These are phyloP conservation scores for Amphiprion clarkii DNA, from an alignment of 2,797 vertebrate species.

Conservation along the genomic window DNA sequence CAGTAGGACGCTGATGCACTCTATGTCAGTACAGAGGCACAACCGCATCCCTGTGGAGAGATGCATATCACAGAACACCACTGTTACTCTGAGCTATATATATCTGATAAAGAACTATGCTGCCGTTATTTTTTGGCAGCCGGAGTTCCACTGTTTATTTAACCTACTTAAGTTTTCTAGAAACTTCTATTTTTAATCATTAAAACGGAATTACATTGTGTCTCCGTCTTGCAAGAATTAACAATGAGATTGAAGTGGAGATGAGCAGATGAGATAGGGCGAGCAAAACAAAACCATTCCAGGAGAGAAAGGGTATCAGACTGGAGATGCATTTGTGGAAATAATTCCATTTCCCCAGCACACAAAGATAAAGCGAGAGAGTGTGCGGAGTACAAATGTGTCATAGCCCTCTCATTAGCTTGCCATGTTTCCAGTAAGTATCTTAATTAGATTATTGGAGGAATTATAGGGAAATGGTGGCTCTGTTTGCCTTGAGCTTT, in stretches of 20 bases:
- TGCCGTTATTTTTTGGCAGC: slow-evolving; percentile 55
- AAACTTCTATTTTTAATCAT: slow-evolving; percentile 65
- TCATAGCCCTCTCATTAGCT: slow-evolving; percentile 71
- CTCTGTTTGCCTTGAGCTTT: slow-evolving; percentile 60
- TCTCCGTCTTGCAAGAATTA: slow-evolving; percentile 71
- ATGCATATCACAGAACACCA: slow-evolving; percentile 39
- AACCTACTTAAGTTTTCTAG: slow-evolving; percentile 64
- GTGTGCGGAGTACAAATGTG: slow-evolving; percentile 70
- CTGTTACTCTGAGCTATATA: slow-evolving; percentile 54
- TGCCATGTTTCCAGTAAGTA: slow-evolving; percentile 70
- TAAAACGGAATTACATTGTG: slow-evolving; percentile 59
- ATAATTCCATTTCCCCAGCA: slow-evolving; percentile 71
- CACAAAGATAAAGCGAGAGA: slow-evolving; percentile 66
- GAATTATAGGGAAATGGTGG: slow-evolving; percentile 63
- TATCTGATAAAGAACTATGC: slow-evolving; percentile 51
- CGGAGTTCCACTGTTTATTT: slow-evolving; percentile 64
- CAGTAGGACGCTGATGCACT: slow-evolving; percentile 56
- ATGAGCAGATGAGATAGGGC: slow-evolving; percentile 73
- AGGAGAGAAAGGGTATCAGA: slow-evolving; percentile 66
- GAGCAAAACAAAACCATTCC: slow-evolving; percentile 71
- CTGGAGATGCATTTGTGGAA: slow-evolving; percentile 69
- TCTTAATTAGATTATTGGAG: slow-evolving; percentile 74
- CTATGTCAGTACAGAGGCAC: slow-evolving; percentile 56
- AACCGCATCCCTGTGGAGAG: slow-evolving; percentile 61
- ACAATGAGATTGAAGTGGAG: slow-evolving; percentile 61